Percentiles rank a stretch among this genome's conserved stretches.
Evolutionary conservation across 2,888 invertebrate genomes (phyloP).

Genomic region (Amblyteles armatorius): DNA sequence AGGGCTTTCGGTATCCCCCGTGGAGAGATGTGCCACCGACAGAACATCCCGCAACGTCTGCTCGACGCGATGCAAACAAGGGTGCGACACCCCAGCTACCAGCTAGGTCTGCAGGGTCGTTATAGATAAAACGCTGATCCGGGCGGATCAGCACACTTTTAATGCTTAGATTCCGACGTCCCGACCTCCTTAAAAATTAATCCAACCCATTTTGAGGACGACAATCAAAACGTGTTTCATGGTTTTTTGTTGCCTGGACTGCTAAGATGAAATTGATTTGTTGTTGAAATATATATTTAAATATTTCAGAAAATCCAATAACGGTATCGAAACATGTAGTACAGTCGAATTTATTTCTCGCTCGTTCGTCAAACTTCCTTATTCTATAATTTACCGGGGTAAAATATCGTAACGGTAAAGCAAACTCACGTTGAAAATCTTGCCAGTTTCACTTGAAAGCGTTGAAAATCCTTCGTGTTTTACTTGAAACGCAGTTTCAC

Average conservation of each 20-base stretch:
- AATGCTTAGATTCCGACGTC: not conserved
- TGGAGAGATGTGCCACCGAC: constrained; percentile 13
- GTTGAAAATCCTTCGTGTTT: not conserved
- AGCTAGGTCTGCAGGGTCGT: not conserved
- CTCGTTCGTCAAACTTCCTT: too few relatives aligned
- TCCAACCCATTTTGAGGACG: not conserved
- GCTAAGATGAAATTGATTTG: too few relatives aligned
- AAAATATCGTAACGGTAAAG: not conserved
- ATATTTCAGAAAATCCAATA: not conserved
- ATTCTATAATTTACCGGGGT: too few relatives aligned
- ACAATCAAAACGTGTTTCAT: not conserved
- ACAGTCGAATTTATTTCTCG: too few relatives aligned
- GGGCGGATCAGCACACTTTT: not conserved
- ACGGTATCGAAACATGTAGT: not conserved
- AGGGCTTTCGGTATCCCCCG: constrained; percentile 1
- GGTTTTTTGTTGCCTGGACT: too few relatives aligned
- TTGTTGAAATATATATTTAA: not conserved
- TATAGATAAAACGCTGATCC: constrained; percentile 2
- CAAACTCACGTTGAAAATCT: constrained; percentile 5
- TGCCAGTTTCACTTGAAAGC: not conserved
- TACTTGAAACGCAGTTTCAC: constrained; percentile 1
- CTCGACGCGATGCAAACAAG: not conserved
- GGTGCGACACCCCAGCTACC: constrained; percentile 1
- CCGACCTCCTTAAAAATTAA: not conserved
- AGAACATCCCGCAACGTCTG: constrained; percentile 19